Base-by-base conservation (phyloP, 2,797 vertebrate species). In the Apodemus agrarius region DNA sequence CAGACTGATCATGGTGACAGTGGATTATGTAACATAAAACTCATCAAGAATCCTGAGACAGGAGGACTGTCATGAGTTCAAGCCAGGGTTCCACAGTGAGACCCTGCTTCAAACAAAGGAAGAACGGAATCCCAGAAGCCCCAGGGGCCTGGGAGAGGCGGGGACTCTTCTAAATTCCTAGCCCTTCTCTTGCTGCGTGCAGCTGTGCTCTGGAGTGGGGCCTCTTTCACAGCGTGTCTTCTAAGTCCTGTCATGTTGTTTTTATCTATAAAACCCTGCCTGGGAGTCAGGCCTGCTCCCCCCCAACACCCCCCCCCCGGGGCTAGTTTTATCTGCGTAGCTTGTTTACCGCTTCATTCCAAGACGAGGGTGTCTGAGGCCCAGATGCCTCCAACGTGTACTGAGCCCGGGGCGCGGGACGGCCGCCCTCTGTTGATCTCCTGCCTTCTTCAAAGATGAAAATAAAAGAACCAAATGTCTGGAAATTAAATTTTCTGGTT, bases 401-500 rank as follows among this genome's bases (percentile, higher is more conserved):
- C 89, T 5, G n/a, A 78, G 92, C 19, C 6, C 52, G 46, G 79
- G 49, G 74, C 65, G 54, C 72, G 1, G 49, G 31, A 34, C 3
- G 43, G 67, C 84, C 67, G 86, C 43, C 16, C 89, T 93, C 65
- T 29, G 10, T 0, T 21, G 84, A 79, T 49, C 83, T 93, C 80
- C 84, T 87, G 65, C 24, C 14, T 49, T 22, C 90, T 95, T 94
- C 72, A 95, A 76, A 96, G 90, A 72, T 92, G 94, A 90, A 65
- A 94, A 96, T 37, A 72, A 96, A 96, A 97, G 92, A 91, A 87
- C 91, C 84, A 59, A 95, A 94, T 92, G 90, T 95, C 95, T 88
- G n/a, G 91, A 97, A 97, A 97, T 97, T 94, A 90, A 91, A 95
- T 95, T 96, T 97, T 96, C 96, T 96, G 96, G 61, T 96, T 81